Conservation (phyloP, 2,113 vertebrate genomes). For the Microcebus ravelobensis region DNA sequence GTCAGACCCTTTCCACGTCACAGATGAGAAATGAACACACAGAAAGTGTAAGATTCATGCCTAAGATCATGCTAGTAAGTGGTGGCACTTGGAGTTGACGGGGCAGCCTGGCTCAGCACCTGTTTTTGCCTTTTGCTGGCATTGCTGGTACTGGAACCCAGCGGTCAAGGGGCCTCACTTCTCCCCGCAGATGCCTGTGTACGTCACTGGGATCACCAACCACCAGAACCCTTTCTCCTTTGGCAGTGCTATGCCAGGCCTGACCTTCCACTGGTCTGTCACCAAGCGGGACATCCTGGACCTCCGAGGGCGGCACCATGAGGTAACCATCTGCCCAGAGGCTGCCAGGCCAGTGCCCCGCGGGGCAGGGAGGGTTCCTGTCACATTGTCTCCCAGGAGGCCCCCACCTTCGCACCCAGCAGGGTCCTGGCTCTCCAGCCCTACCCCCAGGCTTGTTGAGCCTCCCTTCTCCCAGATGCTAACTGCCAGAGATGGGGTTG, state of each 20-base stretch:
- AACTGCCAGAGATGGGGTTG: not conserved
- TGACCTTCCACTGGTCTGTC: slow-evolving; percentile 95
- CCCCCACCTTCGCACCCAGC: accelerated
- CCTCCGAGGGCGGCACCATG: slow-evolving; percentile 89
- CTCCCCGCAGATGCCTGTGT: slow-evolving; percentile 90
- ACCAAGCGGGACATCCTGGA: slow-evolving; percentile 94
- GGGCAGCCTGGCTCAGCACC: not conserved
- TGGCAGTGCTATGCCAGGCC: slow-evolving; percentile 89
- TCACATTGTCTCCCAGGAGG: not conserved
- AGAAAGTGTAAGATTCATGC: not conserved
- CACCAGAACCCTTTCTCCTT: slow-evolving; percentile 97
- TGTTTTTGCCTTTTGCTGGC: not conserved
- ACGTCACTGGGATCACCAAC: slow-evolving; percentile 94
- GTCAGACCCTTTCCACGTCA: accelerated
- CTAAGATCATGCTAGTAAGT: not conserved
- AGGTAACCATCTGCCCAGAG: slow-evolving; percentile 84
- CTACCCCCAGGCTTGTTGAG: accelerated
- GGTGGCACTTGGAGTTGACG: accelerated
- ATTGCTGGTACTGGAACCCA: accelerated
- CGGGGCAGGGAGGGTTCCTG: accelerated
- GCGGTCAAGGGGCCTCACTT: not conserved
- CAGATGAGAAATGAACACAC: accelerated
- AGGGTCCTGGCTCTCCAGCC: too few species aligned
- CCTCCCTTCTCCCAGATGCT: not conserved
- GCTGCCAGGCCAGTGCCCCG: accelerated